These are phyloP conservation scores for Armadillidium nasatum DNA, from an alignment of 1,140 invertebrate genomes.

Conservation along the genomic window DNA sequence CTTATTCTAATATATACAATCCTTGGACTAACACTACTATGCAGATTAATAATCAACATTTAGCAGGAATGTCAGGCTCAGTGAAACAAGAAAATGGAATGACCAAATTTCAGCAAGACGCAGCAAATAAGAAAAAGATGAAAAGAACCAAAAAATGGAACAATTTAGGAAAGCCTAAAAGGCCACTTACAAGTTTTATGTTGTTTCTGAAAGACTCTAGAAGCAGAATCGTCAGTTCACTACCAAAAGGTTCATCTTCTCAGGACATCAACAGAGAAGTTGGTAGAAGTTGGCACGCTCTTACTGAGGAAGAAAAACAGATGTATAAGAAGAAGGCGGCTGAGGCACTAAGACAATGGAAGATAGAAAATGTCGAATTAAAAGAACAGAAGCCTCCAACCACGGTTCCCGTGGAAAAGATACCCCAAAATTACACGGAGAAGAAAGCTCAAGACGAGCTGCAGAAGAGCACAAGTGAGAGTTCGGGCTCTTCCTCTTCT, in stretches of 20 bases:
- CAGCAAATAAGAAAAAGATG: background rate
- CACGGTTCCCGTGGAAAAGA: background rate
- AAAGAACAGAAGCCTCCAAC: background rate
- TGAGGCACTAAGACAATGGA: background rate
- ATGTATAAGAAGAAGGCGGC: background rate
- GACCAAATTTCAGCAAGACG: too few relatives aligned
- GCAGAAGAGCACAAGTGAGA: background rate
- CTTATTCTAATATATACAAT: background rate
- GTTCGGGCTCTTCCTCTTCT: background rate
- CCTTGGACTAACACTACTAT: background rate
- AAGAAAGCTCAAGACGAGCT: background rate
- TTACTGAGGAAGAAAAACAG: background rate
- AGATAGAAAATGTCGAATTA: background rate
- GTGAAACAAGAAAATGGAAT: background rate
- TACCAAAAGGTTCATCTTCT: background rate
- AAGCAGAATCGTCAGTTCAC: background rate
- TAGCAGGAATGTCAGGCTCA: background rate
- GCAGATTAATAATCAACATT: background rate
- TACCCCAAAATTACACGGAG: background rate
- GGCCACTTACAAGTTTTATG: background rate
- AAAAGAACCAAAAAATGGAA: background rate
- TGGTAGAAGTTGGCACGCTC: background rate
- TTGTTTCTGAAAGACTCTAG: background rate
- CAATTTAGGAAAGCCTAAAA: background rate
- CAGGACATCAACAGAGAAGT: background rate